Percentiles rank a stretch among this genome's conserved stretches.
Conservation (phyloP, 2,888 invertebrate genomes). For the Bibio marci region DNA sequence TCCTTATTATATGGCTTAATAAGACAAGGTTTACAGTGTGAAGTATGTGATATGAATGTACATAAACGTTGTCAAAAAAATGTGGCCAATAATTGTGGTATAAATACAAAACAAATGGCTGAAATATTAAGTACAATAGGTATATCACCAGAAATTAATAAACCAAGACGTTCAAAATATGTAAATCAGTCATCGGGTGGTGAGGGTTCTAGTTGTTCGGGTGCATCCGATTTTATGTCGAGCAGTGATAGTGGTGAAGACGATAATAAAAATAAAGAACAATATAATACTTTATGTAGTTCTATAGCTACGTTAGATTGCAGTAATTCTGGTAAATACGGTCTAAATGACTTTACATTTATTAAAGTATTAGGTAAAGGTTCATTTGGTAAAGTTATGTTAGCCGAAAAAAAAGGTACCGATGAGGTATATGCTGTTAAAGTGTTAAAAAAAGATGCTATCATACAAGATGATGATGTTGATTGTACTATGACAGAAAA, state of each 20-base stretch:
- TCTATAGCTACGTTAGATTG: neutral
- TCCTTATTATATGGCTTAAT: conserved; percentile 91
- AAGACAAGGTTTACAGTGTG: conserved; percentile 92
- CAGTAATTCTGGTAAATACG: conserved; percentile 37
- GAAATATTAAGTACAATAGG: conserved; percentile 83
- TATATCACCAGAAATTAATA: conserved; percentile 59
- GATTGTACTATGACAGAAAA: conserved; percentile 99
- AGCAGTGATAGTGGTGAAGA: neutral
- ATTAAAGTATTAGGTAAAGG: conserved; percentile 98
- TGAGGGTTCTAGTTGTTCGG: conserved; percentile 1
- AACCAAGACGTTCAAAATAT: conserved; percentile 39
- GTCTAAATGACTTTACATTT: conserved; percentile 82
- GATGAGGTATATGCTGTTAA: conserved; percentile 82
- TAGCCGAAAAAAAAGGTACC: conserved; percentile 83
- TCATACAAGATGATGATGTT: conserved; percentile 97
- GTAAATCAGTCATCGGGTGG: neutral
- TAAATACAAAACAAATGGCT: conserved; percentile 93
- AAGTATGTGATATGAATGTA: conserved; percentile 93
- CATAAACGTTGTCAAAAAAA: conserved; percentile 98
- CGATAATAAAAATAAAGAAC: neutral
- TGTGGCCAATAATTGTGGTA: conserved; percentile 98
- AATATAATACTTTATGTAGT: neutral
- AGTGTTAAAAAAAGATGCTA: conserved; percentile 92
- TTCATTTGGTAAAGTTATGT: conserved; percentile 97
- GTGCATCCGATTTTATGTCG: neutral